A percentile compares a stretch with the other conserved stretches of the same genome.
Evolutionary conservation across 2,888 invertebrate species (phyloP).

Genomic region (Agapostemon virescens): DNA sequence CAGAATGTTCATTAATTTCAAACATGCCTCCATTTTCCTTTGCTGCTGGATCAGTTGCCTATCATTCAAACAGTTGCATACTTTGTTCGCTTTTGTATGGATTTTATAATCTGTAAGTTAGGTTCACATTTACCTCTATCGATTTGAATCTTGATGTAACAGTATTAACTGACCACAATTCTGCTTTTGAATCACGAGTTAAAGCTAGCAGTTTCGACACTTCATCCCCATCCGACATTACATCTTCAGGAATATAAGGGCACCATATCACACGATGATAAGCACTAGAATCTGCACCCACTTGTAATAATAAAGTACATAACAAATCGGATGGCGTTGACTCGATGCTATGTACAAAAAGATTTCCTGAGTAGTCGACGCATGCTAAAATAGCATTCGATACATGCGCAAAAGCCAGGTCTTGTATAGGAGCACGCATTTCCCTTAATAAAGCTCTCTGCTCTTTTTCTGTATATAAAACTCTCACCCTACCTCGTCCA

Average conservation of each 20-base stretch:
- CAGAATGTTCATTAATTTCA: constrained; percentile 83
- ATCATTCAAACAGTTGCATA: constrained; percentile 54
- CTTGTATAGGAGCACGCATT: constrained; percentile 93
- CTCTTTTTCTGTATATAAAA: constrained; percentile 89
- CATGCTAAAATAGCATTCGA: constrained; percentile 91
- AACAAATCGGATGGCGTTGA: constrained; percentile 80
- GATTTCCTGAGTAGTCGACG: constrained; percentile 91
- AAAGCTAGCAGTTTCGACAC: constrained; percentile 90
- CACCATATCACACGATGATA: constrained; percentile 94
- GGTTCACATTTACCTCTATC: constrained; percentile 58
- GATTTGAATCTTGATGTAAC: constrained; percentile 72
- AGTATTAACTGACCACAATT: constrained; percentile 75
- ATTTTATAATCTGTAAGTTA: constrained; percentile 43
- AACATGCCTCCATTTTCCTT: constrained; percentile 78
- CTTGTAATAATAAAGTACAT: constrained; percentile 84
- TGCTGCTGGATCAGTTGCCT: constrained; percentile 73
- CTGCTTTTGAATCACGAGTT: constrained; percentile 87
- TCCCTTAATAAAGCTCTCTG: constrained; percentile 92
- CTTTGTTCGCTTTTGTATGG: constrained; percentile 47
- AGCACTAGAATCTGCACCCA: constrained; percentile 82
- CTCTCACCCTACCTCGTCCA: constrained; percentile 89
- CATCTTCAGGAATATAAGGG: constrained; percentile 90
- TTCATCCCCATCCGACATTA: constrained; percentile 83
- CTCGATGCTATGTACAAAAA: constrained; percentile 91
- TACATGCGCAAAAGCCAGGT: constrained; percentile 94